phyloP scores from a whole-genome alignment of 53 echinoderm and acorn worm genomes.

The Crossaster papposus region DNA sequence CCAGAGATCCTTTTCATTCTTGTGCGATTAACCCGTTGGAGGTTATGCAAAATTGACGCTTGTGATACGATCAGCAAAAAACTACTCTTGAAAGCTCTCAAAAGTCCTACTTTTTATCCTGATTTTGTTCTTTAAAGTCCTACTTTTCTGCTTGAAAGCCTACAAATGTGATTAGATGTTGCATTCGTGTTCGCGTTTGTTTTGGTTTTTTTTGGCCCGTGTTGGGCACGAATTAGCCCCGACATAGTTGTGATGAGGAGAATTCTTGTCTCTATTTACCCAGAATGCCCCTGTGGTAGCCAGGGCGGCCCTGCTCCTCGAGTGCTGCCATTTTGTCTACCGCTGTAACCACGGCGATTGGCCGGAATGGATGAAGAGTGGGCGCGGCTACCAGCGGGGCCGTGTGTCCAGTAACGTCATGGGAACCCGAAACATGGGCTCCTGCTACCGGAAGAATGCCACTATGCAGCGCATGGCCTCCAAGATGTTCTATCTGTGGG shows the following conservation, averaged over 20 bases:
- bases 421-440: conserved; percentile 68
- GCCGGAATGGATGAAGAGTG: conserved; percentile 98
- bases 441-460: conserved; percentile 85
- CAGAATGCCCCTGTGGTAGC: conserved; percentile 98
- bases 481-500: conserved; percentile 98
- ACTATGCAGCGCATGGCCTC: conserved; percentile 88
- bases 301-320: conserved; percentile 88
- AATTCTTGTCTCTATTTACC: background rate
- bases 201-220: too few relatives aligned
- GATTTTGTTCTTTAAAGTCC: too few relatives aligned
- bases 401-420: conserved; percentile 91
- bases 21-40: too few relatives aligned
- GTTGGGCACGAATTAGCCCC: background rate
- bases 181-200: background rate
- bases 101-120: too few relatives aligned
- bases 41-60: too few relatives aligned
- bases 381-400: conserved; percentile 72
- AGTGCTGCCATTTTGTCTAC: conserved; percentile 97
- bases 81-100: too few relatives aligned
- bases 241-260: background rate
- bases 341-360: conserved; percentile 99
- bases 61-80: too few relatives aligned
- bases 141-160: too few relatives aligned
- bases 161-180: background rate
- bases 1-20: too few relatives aligned